A percentile compares a stretch with the other conserved stretches of the same genome.
Conservation (phyloP, 2,888 invertebrate species). For the Lordiphosa fenestrarum region DNA sequence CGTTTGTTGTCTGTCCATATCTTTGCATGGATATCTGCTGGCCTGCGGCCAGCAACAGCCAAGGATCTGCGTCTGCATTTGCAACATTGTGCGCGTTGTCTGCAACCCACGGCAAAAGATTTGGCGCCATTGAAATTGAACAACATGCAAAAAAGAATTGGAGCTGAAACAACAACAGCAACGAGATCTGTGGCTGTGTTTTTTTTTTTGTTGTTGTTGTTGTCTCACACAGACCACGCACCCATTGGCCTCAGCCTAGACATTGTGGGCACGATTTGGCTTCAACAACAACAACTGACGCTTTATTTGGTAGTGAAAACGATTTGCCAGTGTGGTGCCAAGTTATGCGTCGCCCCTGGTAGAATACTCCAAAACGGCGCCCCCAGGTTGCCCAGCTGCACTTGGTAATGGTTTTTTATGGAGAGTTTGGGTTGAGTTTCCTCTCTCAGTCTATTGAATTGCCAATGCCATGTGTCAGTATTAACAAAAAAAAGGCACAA, state of each 20-base stretch:
- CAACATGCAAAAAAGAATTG: slow-evolving; percentile 57
- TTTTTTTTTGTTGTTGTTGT: background rate
- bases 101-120: slow-evolving; percentile 61
- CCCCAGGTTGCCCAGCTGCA: slow-evolving; percentile 23
- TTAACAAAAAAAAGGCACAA: no score
- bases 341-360: slow-evolving; percentile 67
- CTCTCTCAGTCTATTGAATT: slow-evolving; percentile 6
- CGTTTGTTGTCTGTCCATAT: slow-evolving; percentile 2
- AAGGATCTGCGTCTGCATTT: slow-evolving; percentile 46
- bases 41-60: slow-evolving; percentile 51
- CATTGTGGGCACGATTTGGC: slow-evolving; percentile 34
- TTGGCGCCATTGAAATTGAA: slow-evolving; percentile 68
- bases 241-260: slow-evolving; percentile 26
- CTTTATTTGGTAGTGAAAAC: slow-evolving; percentile 70
- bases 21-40: slow-evolving; percentile 34
- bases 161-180: slow-evolving; percentile 42
- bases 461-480: slow-evolving; percentile 31
- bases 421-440: slow-evolving; percentile 3
- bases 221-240: slow-evolving; percentile 40
- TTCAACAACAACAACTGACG: slow-evolving; percentile 27
- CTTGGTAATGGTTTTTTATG: slow-evolving; percentile 12
- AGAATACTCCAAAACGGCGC: slow-evolving; percentile 29
- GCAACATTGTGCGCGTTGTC: slow-evolving; percentile 31
- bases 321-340: slow-evolving; percentile 70
- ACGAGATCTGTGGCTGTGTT: slow-evolving; percentile 17